Evolutionary conservation across 2,888 invertebrate species (phyloP).

Genomic region (Notodonta dromedarius): DNA sequence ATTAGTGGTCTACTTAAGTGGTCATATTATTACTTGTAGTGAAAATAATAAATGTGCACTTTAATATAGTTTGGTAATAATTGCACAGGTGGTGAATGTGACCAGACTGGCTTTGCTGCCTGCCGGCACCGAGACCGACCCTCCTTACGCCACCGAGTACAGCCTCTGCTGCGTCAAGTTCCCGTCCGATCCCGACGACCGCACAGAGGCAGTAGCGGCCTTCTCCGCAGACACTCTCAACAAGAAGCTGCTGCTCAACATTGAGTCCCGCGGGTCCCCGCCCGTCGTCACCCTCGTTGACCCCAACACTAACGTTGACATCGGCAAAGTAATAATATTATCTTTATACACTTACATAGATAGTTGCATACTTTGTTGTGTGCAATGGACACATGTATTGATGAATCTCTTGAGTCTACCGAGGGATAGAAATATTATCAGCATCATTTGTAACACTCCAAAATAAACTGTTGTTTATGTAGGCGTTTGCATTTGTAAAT

Average conservation of each 20-base stretch:
- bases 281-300: conserved; percentile 83
- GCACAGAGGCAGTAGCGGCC: conserved; percentile 88
- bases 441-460: too few relatives aligned
- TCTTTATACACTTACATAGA: too few relatives aligned
- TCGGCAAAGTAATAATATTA: conserved; percentile 72
- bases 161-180: conserved; percentile 92
- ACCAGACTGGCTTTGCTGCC: conserved; percentile 93
- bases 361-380: conserved; percentile 58
- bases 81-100: conserved; percentile 82
- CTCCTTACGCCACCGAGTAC: conserved; percentile 94
- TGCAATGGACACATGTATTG: too few relatives aligned
- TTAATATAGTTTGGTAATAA: not conserved
- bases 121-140: conserved; percentile 86
- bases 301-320: conserved; percentile 74
- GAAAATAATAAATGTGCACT: too few relatives aligned
- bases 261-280: conserved; percentile 89
- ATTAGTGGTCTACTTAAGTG: too few relatives aligned
- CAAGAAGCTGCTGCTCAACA: conserved; percentile 91
- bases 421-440: too few relatives aligned
- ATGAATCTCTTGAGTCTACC: too few relatives aligned
- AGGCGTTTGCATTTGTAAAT: too few relatives aligned
- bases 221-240: conserved; percentile 87
- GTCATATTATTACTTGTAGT: too few relatives aligned
- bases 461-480: too few relatives aligned
- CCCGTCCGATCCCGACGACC: conserved; percentile 94